These are phyloP conservation scores for Sphaeramia orbicularis DNA, from an alignment of 2,797 vertebrate genomes.

Conservation along the genomic window DNA sequence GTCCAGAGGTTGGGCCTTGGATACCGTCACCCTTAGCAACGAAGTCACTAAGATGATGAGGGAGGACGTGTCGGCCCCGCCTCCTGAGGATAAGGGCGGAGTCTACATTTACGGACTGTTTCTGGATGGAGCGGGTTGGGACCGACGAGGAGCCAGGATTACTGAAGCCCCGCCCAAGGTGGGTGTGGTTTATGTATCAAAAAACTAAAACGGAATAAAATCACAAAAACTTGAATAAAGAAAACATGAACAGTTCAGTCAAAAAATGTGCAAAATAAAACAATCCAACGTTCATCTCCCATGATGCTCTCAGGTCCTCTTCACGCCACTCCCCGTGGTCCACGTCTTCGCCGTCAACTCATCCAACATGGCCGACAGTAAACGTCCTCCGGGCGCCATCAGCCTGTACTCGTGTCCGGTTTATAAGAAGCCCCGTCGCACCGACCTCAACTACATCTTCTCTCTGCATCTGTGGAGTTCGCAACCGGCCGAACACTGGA, in stretches of 20 bases:
- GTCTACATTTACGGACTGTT: slow-evolving; percentile 89
- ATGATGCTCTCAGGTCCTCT: slow-evolving; percentile 83
- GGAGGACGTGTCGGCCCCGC: slow-evolving; percentile 85
- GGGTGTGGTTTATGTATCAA: not conserved
- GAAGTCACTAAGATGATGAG: slow-evolving; percentile 91
- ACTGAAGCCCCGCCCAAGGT: slow-evolving; percentile 85
- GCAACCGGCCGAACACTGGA: slow-evolving; percentile 86
- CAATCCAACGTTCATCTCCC: not conserved
- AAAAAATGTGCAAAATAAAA: not conserved
- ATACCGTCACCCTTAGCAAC: slow-evolving; percentile 86
- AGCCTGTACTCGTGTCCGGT: slow-evolving; percentile 87
- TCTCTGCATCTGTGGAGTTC: slow-evolving; percentile 82
- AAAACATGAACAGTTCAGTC: not conserved
- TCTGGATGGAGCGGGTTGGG: slow-evolving; percentile 90
- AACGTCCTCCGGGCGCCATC: slow-evolving; percentile 16
- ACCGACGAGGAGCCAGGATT: slow-evolving; percentile 82
- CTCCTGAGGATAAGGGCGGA: slow-evolving; percentile 85
- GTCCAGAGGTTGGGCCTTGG: slow-evolving; percentile 87
- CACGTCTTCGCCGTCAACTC: slow-evolving; percentile 87
- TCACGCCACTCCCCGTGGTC: slow-evolving; percentile 87
- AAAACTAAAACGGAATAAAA: not conserved
- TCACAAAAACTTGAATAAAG: not conserved
- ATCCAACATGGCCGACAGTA: slow-evolving; percentile 49
- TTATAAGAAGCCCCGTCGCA: slow-evolving; percentile 88
- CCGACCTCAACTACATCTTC: slow-evolving; percentile 89